phyloP scores from a whole-genome alignment of 2,888 invertebrate species.

The Hymenopus coronatus region DNA sequence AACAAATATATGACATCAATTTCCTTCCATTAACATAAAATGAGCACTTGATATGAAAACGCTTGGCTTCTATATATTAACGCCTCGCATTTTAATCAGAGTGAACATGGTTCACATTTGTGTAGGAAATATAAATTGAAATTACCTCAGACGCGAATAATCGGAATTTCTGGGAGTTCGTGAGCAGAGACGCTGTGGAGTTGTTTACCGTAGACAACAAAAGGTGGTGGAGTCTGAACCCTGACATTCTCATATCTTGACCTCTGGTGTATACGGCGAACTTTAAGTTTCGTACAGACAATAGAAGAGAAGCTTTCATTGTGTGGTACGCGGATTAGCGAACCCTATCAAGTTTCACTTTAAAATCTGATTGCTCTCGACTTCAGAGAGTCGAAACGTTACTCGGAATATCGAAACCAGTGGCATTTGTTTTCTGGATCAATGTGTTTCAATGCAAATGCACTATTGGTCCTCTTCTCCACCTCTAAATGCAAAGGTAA shows the following conservation, averaged over 20 bases:
- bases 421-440: too few species aligned
- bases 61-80: too few species aligned
- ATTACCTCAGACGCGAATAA: neutral
- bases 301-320: neutral
- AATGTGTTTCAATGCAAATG: too few species aligned
- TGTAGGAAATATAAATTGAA: neutral
- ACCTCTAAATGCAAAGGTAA: too few species aligned
- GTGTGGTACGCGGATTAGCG: neutral
- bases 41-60: too few species aligned
- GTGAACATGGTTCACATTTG: neutral
- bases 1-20: too few species aligned
- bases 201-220: neutral
- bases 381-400: too few species aligned
- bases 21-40: too few species aligned
- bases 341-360: neutral
- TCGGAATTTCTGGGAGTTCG: neutral
- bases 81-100: too few species aligned
- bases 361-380: neutral
- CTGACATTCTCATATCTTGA: neutral
- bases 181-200: neutral
- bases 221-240: neutral
- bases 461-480: too few species aligned
- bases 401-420: too few species aligned
- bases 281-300: neutral
- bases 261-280: neutral